Conservation (phyloP, 2,113 vertebrate genomes). For the Neotoma lepida region DNA sequence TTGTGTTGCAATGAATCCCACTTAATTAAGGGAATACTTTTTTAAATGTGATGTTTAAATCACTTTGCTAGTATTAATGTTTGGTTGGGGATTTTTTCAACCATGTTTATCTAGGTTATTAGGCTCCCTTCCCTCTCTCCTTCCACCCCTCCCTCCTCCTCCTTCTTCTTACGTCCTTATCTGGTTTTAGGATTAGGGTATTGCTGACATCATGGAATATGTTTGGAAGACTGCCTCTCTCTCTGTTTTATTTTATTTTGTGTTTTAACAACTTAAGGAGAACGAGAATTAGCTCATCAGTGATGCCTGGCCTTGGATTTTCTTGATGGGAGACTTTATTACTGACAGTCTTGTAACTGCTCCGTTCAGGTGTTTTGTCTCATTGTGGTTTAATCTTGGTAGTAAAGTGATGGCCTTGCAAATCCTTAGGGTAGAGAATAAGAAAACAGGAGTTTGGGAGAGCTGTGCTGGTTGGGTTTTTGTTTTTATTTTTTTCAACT, state of each 20-base stretch:
- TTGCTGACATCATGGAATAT: not conserved
- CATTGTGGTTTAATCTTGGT: not conserved
- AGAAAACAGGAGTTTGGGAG: not conserved
- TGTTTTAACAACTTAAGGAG: not conserved
- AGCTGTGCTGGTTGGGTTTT: not conserved
- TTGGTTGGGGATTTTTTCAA: not conserved
- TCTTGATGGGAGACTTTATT: not conserved
- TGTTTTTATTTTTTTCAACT: not conserved
- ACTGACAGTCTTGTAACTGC: not conserved
- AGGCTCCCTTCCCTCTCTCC: not conserved
- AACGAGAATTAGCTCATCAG: not conserved
- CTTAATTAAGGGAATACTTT: not conserved
- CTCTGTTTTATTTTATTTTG: not conserved
- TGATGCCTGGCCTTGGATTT: not conserved
- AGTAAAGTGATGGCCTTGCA: not conserved
- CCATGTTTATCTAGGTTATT: not conserved
- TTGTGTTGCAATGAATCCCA: not conserved
- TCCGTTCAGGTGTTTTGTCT: not conserved
- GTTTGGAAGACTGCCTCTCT: not conserved
- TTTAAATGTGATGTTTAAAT: not conserved
- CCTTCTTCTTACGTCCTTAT: not conserved
- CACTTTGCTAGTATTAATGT: not conserved
- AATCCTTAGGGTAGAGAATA: slow-evolving; percentile 6
- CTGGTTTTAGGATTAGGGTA: not conserved
- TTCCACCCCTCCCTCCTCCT: no score